A percentile compares a stretch with the other conserved stretches of the same genome.
Evolutionary conservation across 1,140 invertebrate genomes (phyloP).

Genomic region (Euborellia annulipes): DNA sequence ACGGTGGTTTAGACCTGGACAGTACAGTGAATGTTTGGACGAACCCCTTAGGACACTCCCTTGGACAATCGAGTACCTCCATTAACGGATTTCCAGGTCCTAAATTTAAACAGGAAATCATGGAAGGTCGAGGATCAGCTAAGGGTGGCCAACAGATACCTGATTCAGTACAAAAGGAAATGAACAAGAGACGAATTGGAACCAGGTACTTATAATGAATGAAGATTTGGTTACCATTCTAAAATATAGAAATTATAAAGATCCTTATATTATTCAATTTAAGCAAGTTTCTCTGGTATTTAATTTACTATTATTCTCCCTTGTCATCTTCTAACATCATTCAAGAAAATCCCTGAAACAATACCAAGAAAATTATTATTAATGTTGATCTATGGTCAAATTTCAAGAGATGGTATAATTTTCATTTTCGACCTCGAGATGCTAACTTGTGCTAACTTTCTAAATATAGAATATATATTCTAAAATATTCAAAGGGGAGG

Average conservation of each 20-base stretch:
- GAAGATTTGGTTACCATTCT: background rate
- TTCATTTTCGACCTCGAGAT: no score
- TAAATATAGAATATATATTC: no score
- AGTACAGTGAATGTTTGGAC: conserved; percentile 50
- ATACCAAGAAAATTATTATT: no score
- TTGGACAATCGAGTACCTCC: conserved; percentile 11
- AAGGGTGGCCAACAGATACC: conserved; percentile 26
- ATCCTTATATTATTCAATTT: background rate
- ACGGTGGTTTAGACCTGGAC: conserved; percentile 24
- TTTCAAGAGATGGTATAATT: no score
- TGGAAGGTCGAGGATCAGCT: conserved; percentile 11
- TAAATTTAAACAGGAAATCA: conserved; percentile 7
- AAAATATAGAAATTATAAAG: background rate
- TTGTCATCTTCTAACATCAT: background rate
- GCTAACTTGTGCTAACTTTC: no score
- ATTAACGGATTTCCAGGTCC: conserved; percentile 8
- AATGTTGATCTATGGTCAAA: no score
- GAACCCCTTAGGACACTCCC: conserved; percentile 36
- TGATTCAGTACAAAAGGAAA: conserved; percentile 37
- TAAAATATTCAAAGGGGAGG: no score
- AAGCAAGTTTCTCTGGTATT: background rate
- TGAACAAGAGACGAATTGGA: conserved; percentile 39
- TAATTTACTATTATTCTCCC: background rate
- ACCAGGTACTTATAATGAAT: conserved; percentile 20
- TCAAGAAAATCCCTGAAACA: no score